phyloP scores from a whole-genome alignment of 37 sponge, comb jelly and placozoan species.

The Tethya wilhelma region DNA sequence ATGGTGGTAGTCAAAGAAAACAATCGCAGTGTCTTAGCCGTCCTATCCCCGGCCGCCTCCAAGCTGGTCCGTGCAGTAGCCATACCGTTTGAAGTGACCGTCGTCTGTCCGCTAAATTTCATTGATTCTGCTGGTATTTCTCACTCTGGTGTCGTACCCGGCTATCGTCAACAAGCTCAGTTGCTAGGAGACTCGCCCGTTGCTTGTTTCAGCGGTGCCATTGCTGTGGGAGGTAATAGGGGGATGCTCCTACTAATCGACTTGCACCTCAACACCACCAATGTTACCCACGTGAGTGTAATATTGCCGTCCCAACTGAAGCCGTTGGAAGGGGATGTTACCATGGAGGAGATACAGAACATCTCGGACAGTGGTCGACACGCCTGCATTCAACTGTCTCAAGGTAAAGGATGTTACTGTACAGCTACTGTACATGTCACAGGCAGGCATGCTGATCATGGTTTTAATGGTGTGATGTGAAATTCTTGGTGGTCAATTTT shows the following conservation, averaged over 20 bases:
- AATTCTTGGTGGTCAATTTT: too few relatives aligned
- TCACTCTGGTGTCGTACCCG: too few relatives aligned
- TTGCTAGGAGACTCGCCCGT: too few relatives aligned
- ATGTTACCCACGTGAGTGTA: too few relatives aligned
- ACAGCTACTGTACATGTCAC: not conserved
- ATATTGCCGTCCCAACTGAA: not conserved
- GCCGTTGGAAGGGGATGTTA: not conserved
- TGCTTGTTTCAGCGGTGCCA: conserved; percentile 4
- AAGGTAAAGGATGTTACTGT: not conserved
- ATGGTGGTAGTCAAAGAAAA: too few relatives aligned
- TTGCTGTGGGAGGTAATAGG: conserved; percentile 3
- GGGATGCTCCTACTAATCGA: not conserved
- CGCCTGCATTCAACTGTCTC: not conserved
- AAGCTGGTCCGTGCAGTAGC: not conserved
- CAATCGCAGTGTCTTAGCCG: too few relatives aligned
- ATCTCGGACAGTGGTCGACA: not conserved
- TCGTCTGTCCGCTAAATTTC: not conserved
- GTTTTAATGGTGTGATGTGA: too few relatives aligned
- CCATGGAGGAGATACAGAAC: not conserved
- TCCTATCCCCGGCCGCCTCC: too few relatives aligned
- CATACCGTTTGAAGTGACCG: not conserved
- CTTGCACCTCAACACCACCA: not conserved
- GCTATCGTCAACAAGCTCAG: too few relatives aligned
- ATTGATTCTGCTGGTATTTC: too few relatives aligned
- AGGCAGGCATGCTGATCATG: too few relatives aligned